Evolutionary conservation across 1,140 invertebrate species (phyloP).

Genomic region (Sitobion miscanthi): DNA sequence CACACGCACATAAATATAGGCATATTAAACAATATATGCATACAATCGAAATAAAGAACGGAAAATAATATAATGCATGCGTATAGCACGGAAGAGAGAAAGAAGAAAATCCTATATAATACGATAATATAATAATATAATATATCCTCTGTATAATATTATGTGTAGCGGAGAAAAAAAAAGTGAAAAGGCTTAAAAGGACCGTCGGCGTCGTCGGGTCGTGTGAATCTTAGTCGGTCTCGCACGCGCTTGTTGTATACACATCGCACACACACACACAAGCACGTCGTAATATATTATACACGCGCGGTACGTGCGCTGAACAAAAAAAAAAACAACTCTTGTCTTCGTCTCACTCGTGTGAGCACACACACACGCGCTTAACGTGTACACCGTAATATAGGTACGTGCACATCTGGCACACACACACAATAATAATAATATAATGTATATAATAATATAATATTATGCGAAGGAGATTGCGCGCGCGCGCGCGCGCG

Average conservation of each 20-base stretch:
- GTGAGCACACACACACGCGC: slow-evolving; percentile 33
- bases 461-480: slow-evolving; percentile 52
- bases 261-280: background rate
- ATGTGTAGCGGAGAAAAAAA: background rate
- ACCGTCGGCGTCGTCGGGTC: slow-evolving; percentile 21
- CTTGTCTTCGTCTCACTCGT: slow-evolving; percentile 50
- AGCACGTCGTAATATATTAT: background rate
- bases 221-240: slow-evolving; percentile 41
- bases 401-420: slow-evolving; percentile 41
- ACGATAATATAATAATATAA: background rate
- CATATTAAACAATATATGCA: background rate
- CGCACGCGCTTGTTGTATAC: slow-evolving; percentile 33
- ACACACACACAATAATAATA: background rate
- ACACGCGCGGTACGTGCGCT: slow-evolving; percentile 12
- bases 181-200: slow-evolving; percentile 52
- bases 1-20: background rate
- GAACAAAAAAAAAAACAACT: slow-evolving; percentile 54
- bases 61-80: background rate
- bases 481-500: slow-evolving; percentile 23
- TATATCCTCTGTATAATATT: background rate
- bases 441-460: slow-evolving; percentile 8
- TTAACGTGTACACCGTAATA: background rate
- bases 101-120: background rate
- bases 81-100: background rate
- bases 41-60: background rate